Evolutionary conservation across 2,113 vertebrate genomes (phyloP).

Genomic region (Paramormyrops kingsleyae): DNA sequence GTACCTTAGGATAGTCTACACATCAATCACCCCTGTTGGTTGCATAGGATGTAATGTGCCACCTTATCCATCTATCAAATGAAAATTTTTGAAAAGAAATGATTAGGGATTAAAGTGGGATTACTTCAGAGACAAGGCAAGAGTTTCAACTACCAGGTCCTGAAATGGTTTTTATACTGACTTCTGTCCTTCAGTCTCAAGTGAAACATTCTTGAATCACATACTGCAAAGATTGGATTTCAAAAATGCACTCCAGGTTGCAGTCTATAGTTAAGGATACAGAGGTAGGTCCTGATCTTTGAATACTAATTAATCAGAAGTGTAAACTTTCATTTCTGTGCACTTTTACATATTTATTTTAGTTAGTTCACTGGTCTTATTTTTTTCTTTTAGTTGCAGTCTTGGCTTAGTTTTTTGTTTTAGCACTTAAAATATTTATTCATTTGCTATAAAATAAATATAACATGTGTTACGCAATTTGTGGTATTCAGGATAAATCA

Average conservation of each 20-base stretch:
- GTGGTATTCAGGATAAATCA: not conserved
- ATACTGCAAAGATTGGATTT: not conserved
- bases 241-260: not conserved
- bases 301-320: not conserved
- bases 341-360: not conserved
- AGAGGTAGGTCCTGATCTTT: not conserved
- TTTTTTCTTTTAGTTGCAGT: not conserved
- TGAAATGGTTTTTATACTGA: not conserved
- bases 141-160: not conserved
- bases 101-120: not conserved
- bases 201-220: not conserved
- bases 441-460: too few relatives aligned
- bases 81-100: not conserved
- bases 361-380: not conserved
- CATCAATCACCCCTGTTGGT: not conserved
- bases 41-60: not conserved
- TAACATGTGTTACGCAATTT: not conserved
- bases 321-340: not conserved
- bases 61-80: not conserved
- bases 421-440: not conserved
- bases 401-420: not conserved
- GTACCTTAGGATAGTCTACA: not conserved
- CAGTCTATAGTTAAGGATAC: not conserved
- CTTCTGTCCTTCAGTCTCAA: not conserved
- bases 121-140: not conserved